phyloP scores from a whole-genome alignment of 92 coral and sea anemone genomes.

The Heteractis magnifica region DNA sequence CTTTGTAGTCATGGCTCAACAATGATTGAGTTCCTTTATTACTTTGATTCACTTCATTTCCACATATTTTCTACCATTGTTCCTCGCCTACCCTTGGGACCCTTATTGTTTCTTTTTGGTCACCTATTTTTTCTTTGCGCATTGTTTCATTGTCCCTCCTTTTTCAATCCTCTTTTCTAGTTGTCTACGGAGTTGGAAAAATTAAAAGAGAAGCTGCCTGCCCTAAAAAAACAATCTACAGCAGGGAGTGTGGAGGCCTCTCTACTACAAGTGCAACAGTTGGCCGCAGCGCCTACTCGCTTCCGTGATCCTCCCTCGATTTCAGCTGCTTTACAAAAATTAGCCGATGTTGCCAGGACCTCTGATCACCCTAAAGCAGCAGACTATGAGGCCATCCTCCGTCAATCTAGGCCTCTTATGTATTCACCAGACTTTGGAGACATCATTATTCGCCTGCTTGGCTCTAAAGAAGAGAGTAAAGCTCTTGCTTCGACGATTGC shows the following conservation, averaged over 20 bases:
- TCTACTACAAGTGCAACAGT: slow-evolving; percentile 20
- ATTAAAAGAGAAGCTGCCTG: slow-evolving; percentile 10
- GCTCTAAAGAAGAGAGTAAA: slow-evolving; percentile 39
- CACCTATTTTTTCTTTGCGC: no score
- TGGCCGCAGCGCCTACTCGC: slow-evolving; percentile 30
- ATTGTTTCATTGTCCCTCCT: no score
- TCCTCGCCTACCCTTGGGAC: no score
- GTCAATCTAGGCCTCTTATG: slow-evolving; percentile 48
- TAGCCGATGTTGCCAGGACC: slow-evolving; percentile 38
- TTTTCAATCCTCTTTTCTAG: no score
- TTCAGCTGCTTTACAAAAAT: slow-evolving; percentile 37
- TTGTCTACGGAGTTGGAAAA: no score
- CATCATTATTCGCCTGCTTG: slow-evolving; percentile 41
- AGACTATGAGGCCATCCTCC: slow-evolving; percentile 40
- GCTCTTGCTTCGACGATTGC: slow-evolving; percentile 33
- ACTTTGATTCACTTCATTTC: no score
- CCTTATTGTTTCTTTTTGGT: no score
- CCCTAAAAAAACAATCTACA: slow-evolving; percentile 21
- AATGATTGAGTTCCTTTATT: no score
- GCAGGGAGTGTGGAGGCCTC: slow-evolving; percentile 23
- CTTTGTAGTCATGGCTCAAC: no score
- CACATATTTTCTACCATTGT: no score
- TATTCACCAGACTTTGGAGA: slow-evolving; percentile 43
- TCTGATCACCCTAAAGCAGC: slow-evolving; percentile 25
- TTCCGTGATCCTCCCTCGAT: slow-evolving; percentile 32